These are phyloP conservation scores for Rhadina sibilatrix DNA, from an alignment of 2,113 vertebrate genomes.

Conservation along the genomic window DNA sequence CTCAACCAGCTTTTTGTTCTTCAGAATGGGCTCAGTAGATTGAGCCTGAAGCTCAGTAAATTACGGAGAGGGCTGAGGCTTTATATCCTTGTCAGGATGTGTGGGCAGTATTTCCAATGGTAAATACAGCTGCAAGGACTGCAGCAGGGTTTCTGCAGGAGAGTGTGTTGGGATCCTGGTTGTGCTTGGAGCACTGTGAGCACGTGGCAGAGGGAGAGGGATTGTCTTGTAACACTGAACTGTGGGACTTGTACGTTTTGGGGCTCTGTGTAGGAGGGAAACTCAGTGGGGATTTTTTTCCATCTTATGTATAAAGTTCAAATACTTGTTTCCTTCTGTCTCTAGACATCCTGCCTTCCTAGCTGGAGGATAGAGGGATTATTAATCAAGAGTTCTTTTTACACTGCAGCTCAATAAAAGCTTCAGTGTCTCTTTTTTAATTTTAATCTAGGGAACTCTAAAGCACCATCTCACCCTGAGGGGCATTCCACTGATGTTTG, in stretches of 20 bases:
- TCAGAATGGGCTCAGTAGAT: neutral
- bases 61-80: neutral
- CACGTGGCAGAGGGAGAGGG: neutral
- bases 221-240: neutral
- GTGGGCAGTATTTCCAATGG: neutral
- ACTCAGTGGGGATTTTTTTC: neutral
- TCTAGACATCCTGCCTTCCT: neutral
- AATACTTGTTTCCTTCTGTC: neutral
- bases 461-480: neutral
- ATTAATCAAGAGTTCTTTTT: neutral
- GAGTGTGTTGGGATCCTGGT: neutral
- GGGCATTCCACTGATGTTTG: conserved; percentile 35
- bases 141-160: neutral
- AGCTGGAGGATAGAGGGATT: neutral
- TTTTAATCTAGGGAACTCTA: neutral
- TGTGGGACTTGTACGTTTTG: fast-evolving
- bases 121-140: conserved; percentile 16
- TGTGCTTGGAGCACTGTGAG: neutral
- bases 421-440: neutral
- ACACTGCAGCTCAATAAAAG: neutral
- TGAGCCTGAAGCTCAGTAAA: neutral
- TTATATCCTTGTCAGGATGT: neutral
- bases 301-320: neutral
- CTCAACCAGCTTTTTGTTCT: neutral
- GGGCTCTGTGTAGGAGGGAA: neutral